These are phyloP conservation scores for Hypanus sabinus DNA, from an alignment of 2,113 vertebrate genomes.

Conservation along the genomic window DNA sequence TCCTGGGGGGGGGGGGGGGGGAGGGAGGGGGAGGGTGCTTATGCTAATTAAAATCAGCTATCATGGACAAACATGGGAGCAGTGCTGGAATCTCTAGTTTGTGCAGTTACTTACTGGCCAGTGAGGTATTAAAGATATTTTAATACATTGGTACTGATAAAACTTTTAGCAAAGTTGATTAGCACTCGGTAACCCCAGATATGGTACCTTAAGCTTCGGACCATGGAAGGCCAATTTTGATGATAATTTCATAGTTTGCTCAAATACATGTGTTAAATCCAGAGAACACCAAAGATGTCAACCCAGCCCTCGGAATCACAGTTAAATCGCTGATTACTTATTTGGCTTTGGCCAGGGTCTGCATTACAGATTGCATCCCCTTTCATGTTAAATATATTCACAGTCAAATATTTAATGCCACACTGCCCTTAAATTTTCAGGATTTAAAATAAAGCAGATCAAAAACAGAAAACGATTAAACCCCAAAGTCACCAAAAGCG, in stretches of 20 bases:
- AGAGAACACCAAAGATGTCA: neutral
- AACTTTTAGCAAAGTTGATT: neutral
- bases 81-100: neutral
- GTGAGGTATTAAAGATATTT: neutral
- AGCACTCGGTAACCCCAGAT: neutral
- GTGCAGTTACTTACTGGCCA: neutral
- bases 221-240: neutral
- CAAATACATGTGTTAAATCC: neutral
- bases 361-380: neutral
- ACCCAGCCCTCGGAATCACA: neutral
- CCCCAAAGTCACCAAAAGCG: neutral
- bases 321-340: neutral
- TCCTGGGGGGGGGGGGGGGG: too few species aligned
- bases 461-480: neutral
- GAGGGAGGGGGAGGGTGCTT: neutral
- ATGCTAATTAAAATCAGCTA: neutral
- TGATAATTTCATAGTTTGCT: neutral
- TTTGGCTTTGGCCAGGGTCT: neutral
- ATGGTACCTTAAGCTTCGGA: neutral
- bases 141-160: too few species aligned
- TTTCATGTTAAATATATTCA: neutral
- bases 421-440: neutral
- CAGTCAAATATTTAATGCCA: neutral
- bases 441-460: neutral
- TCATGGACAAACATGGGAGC: neutral